Base-by-base conservation (phyloP, 2,113 vertebrate genomes). In the Empidonax traillii region DNA sequence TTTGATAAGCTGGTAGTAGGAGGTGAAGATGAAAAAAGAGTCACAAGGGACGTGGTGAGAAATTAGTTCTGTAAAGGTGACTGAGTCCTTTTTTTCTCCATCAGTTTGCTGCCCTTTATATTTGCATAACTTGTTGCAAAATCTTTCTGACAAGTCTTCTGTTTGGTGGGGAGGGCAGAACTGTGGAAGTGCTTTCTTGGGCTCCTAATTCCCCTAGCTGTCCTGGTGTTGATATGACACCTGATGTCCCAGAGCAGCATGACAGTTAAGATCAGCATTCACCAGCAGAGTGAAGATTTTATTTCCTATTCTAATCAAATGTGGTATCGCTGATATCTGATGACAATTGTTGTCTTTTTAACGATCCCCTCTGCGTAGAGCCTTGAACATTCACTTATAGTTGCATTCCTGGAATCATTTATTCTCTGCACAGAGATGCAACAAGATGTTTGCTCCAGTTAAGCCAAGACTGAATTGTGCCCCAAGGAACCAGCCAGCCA, bases 401-500 rank as follows among this genome's bases (percentile, higher is more conserved):
- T 35, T 75, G 35, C 22, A 22, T 81, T 90, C 55, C 76, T 88
- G 68, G 37, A 85, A 53, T 89, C 31, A 30, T 68, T 87, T 89
- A 27, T 81, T 92, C 72, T 46, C 67, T 92, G 47, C 31, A 14
- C 37, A 63, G 61, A 78, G 76, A 74, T 94, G 51, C 55, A 91
- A 13, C 43, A 44, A 49, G 62, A 93, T 83, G 44, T 69, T 89
- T 94, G 27, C 41, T 92, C 35, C 58, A 37, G 21, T 79, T 85
- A 86, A 87, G 53, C 68, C 72, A 90, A 93, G 68, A 53, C 76
- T 69, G 77, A 92, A 58, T 19, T 43, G 53, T 89, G 69, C 90
- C 90, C n/a, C 73, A 46, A 76, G 92, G 90, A 95, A 41, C 55
- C 76, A 93, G 87, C 35, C 55, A 95, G 73, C 33, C 74, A 93